Evolutionary conservation across 2,113 vertebrate species (phyloP).

Genomic region (Arenaria interpres): DNA sequence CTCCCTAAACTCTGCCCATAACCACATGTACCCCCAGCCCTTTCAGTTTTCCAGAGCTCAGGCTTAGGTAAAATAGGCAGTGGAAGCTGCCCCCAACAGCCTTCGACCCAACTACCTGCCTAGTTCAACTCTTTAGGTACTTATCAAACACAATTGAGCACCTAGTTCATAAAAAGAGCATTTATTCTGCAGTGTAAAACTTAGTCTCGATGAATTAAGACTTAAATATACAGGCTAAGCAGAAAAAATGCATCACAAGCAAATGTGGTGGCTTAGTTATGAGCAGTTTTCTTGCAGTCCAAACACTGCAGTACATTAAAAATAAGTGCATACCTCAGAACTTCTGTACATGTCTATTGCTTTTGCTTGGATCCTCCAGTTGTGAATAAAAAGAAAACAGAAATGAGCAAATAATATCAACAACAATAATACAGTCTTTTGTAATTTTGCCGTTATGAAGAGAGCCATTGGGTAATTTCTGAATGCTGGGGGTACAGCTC

Average conservation of each 20-base stretch:
- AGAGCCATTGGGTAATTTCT: not conserved
- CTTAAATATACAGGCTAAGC: not conserved
- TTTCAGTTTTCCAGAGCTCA: not conserved
- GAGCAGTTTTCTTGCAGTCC: not conserved
- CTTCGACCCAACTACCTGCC: not conserved
- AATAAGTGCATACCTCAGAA: not conserved
- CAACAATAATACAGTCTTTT: not conserved
- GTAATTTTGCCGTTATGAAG: not conserved
- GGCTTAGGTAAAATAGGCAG: not conserved
- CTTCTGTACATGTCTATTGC: not conserved
- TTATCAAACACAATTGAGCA: not conserved
- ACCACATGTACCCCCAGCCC: accelerated
- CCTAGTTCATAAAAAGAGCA: not conserved
- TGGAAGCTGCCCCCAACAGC: not conserved
- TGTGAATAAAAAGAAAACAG: not conserved
- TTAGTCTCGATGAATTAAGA: not conserved
- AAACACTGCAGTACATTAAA: not conserved
- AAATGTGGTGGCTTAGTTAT: not conserved
- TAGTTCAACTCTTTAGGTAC: not conserved
- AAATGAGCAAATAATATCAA: not conserved
- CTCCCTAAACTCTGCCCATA: not conserved
- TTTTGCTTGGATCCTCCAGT: not conserved
- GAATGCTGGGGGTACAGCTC: accelerated
- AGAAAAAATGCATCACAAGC: not conserved
- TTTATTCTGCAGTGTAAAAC: not conserved